phyloP scores from a whole-genome alignment of 2,888 invertebrate species.

The Campopleginae sp. region DNA sequence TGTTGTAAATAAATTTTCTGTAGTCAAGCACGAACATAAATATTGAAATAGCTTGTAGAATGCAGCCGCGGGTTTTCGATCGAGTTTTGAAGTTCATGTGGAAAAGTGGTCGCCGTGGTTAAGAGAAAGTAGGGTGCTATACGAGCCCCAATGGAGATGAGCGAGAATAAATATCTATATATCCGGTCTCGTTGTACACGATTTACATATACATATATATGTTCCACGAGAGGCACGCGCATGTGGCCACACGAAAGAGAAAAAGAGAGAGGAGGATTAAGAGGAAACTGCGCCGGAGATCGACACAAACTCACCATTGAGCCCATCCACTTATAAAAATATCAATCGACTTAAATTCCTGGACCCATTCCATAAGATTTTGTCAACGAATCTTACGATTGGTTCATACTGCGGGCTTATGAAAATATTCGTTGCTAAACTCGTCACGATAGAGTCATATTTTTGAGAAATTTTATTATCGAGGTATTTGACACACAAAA shows the following conservation, averaged over 20 bases:
- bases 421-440: not conserved
- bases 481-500: no score
- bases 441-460: not conserved
- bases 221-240: not conserved
- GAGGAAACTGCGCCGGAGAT: not conserved
- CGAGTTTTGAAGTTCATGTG: slow-evolving; percentile 47
- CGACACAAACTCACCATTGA: not conserved
- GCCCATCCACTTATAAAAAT: slow-evolving; percentile 28
- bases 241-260: not conserved
- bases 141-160: slow-evolving; percentile 19
- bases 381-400: not conserved
- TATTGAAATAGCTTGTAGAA: not conserved
- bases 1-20: not conserved
- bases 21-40: not conserved
- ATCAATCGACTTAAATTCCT: slow-evolving; percentile 63
- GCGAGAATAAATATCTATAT: slow-evolving; percentile 35
- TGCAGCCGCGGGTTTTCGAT: slow-evolving; percentile 26
- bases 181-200: slow-evolving; percentile 22
- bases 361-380: slow-evolving; percentile 59
- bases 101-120: slow-evolving; percentile 40
- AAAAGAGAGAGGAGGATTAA: not conserved
- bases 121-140: slow-evolving; percentile 63
- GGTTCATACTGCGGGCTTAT: slow-evolving; percentile 18
- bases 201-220: slow-evolving; percentile 3
- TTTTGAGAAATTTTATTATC: no score